A percentile compares a stretch with the other conserved stretches of the same genome.
These are phyloP conservation scores for Pycnonotus jocosus DNA, from an alignment of 2,113 vertebrate genomes.

Conservation along the genomic window DNA sequence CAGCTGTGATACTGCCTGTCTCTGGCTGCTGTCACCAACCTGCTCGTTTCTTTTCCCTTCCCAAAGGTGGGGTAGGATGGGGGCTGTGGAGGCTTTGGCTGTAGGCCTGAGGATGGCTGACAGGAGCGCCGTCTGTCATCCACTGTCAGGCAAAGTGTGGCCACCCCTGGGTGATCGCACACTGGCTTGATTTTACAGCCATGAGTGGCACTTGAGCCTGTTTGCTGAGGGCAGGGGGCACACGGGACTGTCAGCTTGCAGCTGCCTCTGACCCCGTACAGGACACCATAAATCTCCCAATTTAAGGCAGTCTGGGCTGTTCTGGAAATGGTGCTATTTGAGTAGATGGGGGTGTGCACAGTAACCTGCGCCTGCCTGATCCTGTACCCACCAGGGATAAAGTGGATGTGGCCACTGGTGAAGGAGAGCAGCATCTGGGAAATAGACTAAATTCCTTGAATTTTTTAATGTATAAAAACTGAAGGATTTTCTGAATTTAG, in stretches of 20 bases:
- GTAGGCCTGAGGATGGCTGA: neutral
- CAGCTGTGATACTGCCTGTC: neutral
- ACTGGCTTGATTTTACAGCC: conserved; percentile 7
- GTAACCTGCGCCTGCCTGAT: fast-evolving
- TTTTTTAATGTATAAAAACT: neutral
- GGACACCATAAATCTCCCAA: conserved; percentile 16
- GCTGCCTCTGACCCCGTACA: neutral
- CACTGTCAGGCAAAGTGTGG: neutral
- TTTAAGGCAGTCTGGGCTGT: neutral
- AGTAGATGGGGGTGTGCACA: neutral
- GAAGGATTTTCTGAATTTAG: neutral
- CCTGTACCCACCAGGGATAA: fast-evolving
- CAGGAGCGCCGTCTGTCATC: conserved; percentile 19
- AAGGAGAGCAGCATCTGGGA: neutral
- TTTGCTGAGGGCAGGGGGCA: conserved; percentile 45
- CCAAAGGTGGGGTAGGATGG: neutral
- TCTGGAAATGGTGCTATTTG: neutral
- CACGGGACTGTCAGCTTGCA: neutral
- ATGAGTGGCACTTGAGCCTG: conserved; percentile 57
- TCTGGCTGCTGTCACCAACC: neutral
- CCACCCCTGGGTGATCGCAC: neutral
- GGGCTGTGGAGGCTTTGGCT: neutral
- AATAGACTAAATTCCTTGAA: neutral
- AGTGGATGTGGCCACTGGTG: neutral
- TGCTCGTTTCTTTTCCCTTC: neutral